Conservation (phyloP, 2,797 vertebrate genomes). For the Eulemur coronatus region DNA sequence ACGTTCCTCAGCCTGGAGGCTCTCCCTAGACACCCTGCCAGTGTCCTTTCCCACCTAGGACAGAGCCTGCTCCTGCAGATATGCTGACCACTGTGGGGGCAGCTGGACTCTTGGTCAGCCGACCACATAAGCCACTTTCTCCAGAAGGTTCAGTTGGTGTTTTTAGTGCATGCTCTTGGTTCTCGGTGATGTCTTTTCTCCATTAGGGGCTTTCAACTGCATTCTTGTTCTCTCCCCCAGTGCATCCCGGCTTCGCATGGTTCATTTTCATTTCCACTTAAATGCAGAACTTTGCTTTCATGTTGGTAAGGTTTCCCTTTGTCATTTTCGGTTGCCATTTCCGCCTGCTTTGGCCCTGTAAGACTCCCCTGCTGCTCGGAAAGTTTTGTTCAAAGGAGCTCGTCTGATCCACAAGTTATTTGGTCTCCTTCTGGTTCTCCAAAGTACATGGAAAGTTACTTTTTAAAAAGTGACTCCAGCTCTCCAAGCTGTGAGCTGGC, state of each 20-base stretch:
- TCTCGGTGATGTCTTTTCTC: background rate
- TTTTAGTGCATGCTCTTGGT: background rate
- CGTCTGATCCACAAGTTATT: background rate
- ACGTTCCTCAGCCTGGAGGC: background rate
- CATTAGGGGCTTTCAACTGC: background rate
- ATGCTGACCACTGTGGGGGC: background rate
- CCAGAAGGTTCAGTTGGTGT: background rate
- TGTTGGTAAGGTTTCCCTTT: background rate
- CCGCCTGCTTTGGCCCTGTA: background rate
- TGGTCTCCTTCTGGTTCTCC: background rate
- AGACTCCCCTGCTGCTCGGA: background rate
- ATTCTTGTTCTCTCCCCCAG: background rate
- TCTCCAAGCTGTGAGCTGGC: background rate
- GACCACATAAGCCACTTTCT: background rate
- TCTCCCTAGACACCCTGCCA: background rate
- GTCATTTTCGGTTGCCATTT: slow-evolving; percentile 24
- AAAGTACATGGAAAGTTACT: background rate
- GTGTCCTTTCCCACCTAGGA: background rate
- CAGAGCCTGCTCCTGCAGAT: background rate
- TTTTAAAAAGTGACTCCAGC: background rate
- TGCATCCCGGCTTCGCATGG: background rate
- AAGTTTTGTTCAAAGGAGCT: background rate
- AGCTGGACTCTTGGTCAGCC: background rate
- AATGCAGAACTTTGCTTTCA: slow-evolving; percentile 24
- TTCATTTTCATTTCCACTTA: background rate